Conservation (phyloP, 2,797 vertebrate genomes). For the Astyanax mexicanus region DNA sequence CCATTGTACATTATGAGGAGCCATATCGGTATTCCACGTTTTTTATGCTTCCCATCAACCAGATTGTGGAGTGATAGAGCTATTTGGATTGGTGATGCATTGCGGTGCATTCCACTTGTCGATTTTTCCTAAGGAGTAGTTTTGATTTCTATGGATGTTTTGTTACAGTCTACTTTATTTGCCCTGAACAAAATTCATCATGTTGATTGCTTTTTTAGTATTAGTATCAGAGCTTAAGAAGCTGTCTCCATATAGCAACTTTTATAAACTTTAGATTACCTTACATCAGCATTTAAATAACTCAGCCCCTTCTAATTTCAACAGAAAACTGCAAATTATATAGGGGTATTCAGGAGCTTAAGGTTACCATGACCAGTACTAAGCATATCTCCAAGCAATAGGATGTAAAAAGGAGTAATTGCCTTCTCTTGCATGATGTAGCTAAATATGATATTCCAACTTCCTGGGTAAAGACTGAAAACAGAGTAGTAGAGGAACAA, state of each 20-base stretch:
- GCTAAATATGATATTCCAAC: too few species aligned
- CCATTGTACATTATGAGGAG: not conserved
- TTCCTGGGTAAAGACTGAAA: too few species aligned
- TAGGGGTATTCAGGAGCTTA: not conserved
- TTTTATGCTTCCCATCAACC: not conserved
- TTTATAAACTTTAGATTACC: not conserved
- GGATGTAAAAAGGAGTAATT: too few species aligned
- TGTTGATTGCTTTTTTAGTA: not conserved
- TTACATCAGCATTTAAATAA: too few species aligned
- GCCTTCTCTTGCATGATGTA: too few species aligned
- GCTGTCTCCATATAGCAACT: not conserved
- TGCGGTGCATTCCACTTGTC: not conserved
- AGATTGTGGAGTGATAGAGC: not conserved
- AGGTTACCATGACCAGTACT: not conserved
- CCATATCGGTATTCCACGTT: not conserved
- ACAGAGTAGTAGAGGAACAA: too few species aligned
- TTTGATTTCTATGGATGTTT: not conserved
- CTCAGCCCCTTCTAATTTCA: not conserved
- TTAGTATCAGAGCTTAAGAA: not conserved
- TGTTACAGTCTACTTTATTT: not conserved
- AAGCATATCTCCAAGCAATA: not conserved
- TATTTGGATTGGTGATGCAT: not conserved
- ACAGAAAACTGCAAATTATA: not conserved
- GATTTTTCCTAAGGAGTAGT: not conserved
- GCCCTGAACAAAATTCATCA: not conserved